phyloP scores from a whole-genome alignment of 2,113 vertebrate species.

The Aspidoscelis tigris region DNA sequence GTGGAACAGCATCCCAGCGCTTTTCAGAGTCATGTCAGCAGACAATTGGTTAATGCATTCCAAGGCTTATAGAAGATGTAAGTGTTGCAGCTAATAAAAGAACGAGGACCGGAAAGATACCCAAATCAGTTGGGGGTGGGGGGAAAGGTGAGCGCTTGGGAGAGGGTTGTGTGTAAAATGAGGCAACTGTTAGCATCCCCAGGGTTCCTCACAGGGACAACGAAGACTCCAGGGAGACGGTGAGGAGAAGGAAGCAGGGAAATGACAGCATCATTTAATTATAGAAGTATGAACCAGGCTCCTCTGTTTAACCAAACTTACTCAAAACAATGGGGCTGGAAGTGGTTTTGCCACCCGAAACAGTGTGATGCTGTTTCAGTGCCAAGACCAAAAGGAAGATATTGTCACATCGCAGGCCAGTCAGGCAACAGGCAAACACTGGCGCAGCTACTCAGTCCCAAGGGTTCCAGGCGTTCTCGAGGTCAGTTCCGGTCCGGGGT shows the following conservation, averaged over 20 bases:
- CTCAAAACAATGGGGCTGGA: constrained; percentile 2
- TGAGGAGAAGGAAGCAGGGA: constrained; percentile 11
- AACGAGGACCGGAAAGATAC: background rate
- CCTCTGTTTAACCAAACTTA: constrained; percentile 5
- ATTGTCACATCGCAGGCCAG: too few relatives aligned
- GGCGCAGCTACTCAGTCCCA: too few relatives aligned
- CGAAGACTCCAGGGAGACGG: background rate
- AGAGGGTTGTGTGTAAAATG: background rate
- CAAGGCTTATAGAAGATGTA: background rate
- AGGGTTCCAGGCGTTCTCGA: too few relatives aligned
- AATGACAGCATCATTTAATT: constrained; percentile 10
- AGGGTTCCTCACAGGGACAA: background rate
- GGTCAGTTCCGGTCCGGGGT: too few relatives aligned
- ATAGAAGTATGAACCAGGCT: background rate
- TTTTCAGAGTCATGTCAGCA: background rate
- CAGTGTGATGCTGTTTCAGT: background rate
- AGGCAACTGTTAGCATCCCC: background rate
- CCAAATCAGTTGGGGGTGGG: background rate
- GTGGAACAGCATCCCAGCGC: background rate
- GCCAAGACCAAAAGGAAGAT: too few relatives aligned
- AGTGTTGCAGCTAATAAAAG: constrained; percentile 12
- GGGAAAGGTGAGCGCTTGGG: background rate
- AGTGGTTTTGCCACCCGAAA: background rate
- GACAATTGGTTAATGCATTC: background rate
- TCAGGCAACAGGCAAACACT: too few relatives aligned